Conservation (phyloP, 2,113 vertebrate genomes). For the Pan troglodytes region NHGRI_mPanTro3-v2.1_pri NC_072403.2:103150001-103150500, state of each 20-base stretch:
- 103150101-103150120: background rate
- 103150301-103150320: background rate
- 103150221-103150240: background rate
- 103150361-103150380: background rate
- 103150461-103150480: background rate
- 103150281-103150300: background rate
- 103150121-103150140: background rate
- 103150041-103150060: background rate
- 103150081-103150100: background rate
- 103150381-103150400: background rate
- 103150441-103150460: background rate
- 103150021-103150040: background rate
- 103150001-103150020: background rate
- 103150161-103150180: background rate
- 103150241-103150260: background rate
- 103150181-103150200: background rate
- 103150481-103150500: background rate
- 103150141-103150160: background rate
- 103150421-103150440: background rate
- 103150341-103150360: conserved; percentile 35
- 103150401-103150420: conserved; percentile 23
- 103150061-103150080: background rate
- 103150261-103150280: background rate
- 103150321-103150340: background rate
- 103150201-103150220: background rate